phyloP scores from a whole-genome alignment of 2,797 vertebrate genomes.

The Sardinella longiceps region DNA sequence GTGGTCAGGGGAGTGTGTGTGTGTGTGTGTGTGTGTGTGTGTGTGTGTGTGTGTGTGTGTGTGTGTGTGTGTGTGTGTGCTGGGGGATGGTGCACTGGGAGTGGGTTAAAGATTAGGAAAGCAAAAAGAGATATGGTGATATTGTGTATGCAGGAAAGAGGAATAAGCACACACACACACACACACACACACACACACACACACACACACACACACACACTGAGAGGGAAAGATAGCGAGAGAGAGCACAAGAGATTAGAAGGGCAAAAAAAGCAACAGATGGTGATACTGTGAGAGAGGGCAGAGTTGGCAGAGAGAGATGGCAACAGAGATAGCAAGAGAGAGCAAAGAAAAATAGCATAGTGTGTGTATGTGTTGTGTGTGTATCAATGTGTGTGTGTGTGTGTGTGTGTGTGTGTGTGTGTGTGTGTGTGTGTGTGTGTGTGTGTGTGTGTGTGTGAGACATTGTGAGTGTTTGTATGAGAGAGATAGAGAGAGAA shows the following conservation, averaged over 20 bases:
- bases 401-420: not conserved
- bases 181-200: not conserved
- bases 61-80: too few species aligned
- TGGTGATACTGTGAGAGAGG: conserved; percentile 16
- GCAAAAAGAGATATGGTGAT: not conserved
- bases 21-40: not conserved
- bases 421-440: not conserved
- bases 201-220: not conserved
- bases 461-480: not conserved
- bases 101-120: not conserved
- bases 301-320: not conserved
- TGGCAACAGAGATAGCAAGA: not conserved
- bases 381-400: not conserved
- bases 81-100: not conserved
- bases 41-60: not conserved
- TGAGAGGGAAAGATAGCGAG: not conserved
- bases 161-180: too few species aligned
- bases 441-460: not conserved
- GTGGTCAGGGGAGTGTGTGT: too few species aligned
- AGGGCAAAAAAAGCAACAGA: not conserved
- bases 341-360: not conserved
- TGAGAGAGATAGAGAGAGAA: not conserved
- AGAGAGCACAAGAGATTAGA: conserved; percentile 10
- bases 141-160: not conserved
- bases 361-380: not conserved